phyloP scores from a whole-genome alignment of 1,140 invertebrate genomes.

The Drosophila kanapiae region DNA sequence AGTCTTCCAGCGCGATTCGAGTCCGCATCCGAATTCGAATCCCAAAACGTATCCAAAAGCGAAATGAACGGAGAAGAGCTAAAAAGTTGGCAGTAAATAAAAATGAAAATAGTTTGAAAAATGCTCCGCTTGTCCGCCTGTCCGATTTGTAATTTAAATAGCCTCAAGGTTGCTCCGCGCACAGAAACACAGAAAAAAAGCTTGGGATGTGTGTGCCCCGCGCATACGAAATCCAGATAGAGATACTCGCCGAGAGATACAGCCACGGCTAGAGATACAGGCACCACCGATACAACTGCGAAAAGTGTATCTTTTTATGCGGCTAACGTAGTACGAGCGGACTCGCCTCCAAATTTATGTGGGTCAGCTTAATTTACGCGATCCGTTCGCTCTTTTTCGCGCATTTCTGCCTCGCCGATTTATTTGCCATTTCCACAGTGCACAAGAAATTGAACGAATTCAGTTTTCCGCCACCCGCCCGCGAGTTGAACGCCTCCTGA shows the following conservation, averaged over 20 bases:
- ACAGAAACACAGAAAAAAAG: conserved; percentile 32
- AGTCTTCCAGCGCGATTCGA: conserved; percentile 60
- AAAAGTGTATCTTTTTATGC: conserved; percentile 60
- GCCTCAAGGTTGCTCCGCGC: conserved; percentile 77
- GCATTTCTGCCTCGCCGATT: conserved; percentile 59
- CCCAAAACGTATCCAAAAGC: conserved; percentile 28
- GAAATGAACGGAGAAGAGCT: conserved; percentile 49
- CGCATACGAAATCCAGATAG: conserved; percentile 77
- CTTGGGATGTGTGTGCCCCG: conserved; percentile 53
- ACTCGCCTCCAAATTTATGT: conserved; percentile 70
- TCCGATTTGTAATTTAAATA: conserved; percentile 84
- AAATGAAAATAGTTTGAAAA: conserved; percentile 80
- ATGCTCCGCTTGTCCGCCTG: conserved; percentile 51
- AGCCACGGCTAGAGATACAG: conserved; percentile 13
- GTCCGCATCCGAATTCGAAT: conserved; percentile 8
- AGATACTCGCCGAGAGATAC: conserved; percentile 51
- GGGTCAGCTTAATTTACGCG: conserved; percentile 83
- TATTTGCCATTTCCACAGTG: conserved; percentile 60
- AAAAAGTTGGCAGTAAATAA: conserved; percentile 82
- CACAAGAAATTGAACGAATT: conserved; percentile 28
- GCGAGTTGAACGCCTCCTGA: conserved; percentile 67
- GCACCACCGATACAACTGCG: conserved; percentile 8
- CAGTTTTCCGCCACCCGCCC: conserved; percentile 33
- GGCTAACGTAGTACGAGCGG: conserved; percentile 67
- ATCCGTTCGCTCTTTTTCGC: conserved; percentile 45